These are phyloP conservation scores for Epinephelus malabaricus DNA, from an alignment of 2,797 vertebrate genomes.

Conservation along the genomic window DNA sequence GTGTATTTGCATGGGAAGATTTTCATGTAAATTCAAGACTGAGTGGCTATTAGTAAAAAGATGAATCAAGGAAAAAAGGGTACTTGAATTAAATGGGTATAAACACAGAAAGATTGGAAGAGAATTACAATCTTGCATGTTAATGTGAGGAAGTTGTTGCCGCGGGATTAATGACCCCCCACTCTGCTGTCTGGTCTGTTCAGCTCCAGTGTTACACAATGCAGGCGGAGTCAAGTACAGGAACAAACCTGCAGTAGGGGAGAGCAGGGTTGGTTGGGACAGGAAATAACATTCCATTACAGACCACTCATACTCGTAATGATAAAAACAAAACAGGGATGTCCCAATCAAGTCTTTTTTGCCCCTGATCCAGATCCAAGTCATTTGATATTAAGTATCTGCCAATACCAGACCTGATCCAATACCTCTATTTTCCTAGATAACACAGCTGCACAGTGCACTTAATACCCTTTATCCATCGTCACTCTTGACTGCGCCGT, in stretches of 20 bases:
- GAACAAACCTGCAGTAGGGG: neutral
- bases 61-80: slow-evolving; percentile 36
- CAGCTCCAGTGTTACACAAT: slow-evolving; percentile 20
- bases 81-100: slow-evolving; percentile 29
- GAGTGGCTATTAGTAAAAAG: slow-evolving; percentile 34
- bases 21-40: slow-evolving; percentile 37
- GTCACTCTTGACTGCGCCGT: too few species aligned
- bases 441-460: too few species aligned
- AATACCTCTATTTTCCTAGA: too few species aligned
- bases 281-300: too few species aligned
- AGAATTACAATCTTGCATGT: slow-evolving; percentile 21
- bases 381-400: too few species aligned
- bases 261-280: too few species aligned
- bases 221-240: neutral
- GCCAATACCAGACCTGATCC: too few species aligned
- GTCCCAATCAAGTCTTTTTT: too few species aligned
- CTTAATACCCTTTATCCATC: too few species aligned
- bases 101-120: slow-evolving; percentile 16
- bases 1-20: slow-evolving; percentile 12
- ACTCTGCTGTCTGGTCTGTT: neutral
- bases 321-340: too few species aligned
- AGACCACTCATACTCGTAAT: too few species aligned
- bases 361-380: too few species aligned
- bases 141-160: slow-evolving; percentile 38
- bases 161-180: slow-evolving; percentile 12